Evolutionary conservation across 2,113 vertebrate species (phyloP).

Genomic region (Vidua macroura): DNA sequence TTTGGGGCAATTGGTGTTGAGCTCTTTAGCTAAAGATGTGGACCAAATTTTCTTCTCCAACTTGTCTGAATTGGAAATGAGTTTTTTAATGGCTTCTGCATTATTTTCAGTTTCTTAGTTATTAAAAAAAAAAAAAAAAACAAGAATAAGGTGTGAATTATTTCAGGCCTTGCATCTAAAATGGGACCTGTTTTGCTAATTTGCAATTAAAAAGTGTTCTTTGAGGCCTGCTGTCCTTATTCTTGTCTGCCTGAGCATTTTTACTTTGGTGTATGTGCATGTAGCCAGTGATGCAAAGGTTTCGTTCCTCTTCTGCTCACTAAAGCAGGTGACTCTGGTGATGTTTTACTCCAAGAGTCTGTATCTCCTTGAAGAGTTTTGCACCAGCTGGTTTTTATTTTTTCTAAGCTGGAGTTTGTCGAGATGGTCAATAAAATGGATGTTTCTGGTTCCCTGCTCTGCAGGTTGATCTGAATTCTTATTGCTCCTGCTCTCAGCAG

Average conservation of each 20-base stretch:
- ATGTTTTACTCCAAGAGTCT: background rate
- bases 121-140: slow-evolving; percentile 5
- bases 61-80: background rate
- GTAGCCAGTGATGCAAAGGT: background rate
- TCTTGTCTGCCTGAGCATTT: background rate
- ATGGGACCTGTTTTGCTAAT: background rate
- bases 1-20: background rate
- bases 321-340: background rate
- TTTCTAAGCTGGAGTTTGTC: background rate
- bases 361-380: background rate
- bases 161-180: background rate
- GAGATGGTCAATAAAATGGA: background rate
- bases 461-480: background rate
- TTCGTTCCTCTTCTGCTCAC: background rate
- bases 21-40: background rate
- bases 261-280: background rate
- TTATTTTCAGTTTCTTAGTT: background rate
- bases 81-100: slow-evolving; percentile 9
- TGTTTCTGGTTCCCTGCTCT: background rate
- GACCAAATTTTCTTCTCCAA: background rate
- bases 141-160: slow-evolving; percentile 8
- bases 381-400: background rate
- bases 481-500: background rate
- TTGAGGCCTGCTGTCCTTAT: slow-evolving; percentile 12
- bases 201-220: slow-evolving; percentile 35